Base-by-base conservation (phyloP, 2,797 vertebrate species). In the Remorina albescens region DNA sequence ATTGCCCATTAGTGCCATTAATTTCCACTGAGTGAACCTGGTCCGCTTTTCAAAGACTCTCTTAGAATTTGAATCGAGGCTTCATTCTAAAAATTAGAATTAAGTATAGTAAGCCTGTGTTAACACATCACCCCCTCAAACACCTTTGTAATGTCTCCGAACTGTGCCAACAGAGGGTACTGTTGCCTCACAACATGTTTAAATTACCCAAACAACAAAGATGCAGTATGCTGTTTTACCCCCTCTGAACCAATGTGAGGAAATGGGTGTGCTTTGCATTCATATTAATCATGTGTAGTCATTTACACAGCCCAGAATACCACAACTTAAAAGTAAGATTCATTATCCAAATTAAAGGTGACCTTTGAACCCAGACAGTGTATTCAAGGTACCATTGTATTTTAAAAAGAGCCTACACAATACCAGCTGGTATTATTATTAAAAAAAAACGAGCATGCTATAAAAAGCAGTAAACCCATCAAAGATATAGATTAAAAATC, bases 91-190 rank as follows among this genome's bases (percentile, higher is more conserved):
- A 85, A 85, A 78, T 69, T 80, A 80, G 49, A 73, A 25, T 50
- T 49, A 68, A 78, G 67, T 64, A 34, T 18, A 57, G 54, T 8
- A 65, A 37, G 0, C 51, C 73, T 59, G 53, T 11, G 32, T 71
- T 72, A 67, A 82, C 46, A 67, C 26, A 55, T 69, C 63, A n/a
- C 23, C 55, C 50, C 67, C 32, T 59, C 54, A 15, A 69, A 56
- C 64, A 70, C 71, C 34, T 78, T 68, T 53, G 42, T 19, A 59
- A 71, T 69, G 74, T 67, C 71, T 78, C 83, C 83, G 57, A 25
- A 67, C 66, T 73, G 74, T 63, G 85, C 87, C 93, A 92, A 93
- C 82, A 93, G 93, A 93, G 92, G 93, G 93, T 88, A 88, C 88
- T 94, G 91, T 94, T 93, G 93, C 87, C 86, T 89, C 88, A 89